Evolutionary conservation across 1,140 invertebrate species (phyloP).

Genomic region (Calliopsis andreniformis): DNA sequence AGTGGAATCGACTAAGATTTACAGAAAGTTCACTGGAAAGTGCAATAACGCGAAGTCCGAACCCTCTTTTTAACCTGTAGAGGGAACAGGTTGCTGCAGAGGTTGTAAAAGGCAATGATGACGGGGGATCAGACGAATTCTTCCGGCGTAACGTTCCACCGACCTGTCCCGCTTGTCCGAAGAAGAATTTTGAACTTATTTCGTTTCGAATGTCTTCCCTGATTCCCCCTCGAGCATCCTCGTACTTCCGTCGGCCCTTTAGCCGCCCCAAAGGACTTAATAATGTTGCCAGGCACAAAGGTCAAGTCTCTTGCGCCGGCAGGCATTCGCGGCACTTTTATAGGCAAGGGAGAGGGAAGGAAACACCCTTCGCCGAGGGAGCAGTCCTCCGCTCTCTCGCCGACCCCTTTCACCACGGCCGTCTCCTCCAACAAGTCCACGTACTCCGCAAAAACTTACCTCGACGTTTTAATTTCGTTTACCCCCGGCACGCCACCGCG

Average conservation of each 20-base stretch:
- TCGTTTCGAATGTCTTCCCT: constrained; percentile 65
- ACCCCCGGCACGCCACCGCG: constrained; percentile 43
- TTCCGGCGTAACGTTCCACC: constrained; percentile 40
- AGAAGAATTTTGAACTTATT: constrained; percentile 71
- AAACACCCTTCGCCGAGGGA: constrained; percentile 11
- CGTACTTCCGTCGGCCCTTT: constrained; percentile 56
- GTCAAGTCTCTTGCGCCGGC: constrained; percentile 72
- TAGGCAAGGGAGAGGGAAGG: constrained; percentile 45
- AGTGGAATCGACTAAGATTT: too few species aligned
- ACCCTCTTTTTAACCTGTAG: too few species aligned
- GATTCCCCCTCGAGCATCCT: constrained; percentile 51
- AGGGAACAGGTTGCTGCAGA: neutral
- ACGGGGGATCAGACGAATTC: constrained; percentile 47
- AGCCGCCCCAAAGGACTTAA: constrained; percentile 73
- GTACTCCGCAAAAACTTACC: constrained; percentile 68
- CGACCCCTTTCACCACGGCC: constrained; percentile 24
- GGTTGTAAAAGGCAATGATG: neutral
- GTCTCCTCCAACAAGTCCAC: constrained; percentile 23
- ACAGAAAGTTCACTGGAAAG: neutral
- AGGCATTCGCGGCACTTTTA: constrained; percentile 67
- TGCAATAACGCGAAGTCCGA: too few species aligned
- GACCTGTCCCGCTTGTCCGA: constrained; percentile 1
- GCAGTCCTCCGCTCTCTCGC: constrained; percentile 26
- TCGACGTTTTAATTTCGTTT: constrained; percentile 79
- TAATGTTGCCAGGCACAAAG: constrained; percentile 76